Evolutionary conservation across 2,797 vertebrate species (phyloP), one percentile per base, ranked within the genome.

Genomic region (Buceros bicornis): DNA sequence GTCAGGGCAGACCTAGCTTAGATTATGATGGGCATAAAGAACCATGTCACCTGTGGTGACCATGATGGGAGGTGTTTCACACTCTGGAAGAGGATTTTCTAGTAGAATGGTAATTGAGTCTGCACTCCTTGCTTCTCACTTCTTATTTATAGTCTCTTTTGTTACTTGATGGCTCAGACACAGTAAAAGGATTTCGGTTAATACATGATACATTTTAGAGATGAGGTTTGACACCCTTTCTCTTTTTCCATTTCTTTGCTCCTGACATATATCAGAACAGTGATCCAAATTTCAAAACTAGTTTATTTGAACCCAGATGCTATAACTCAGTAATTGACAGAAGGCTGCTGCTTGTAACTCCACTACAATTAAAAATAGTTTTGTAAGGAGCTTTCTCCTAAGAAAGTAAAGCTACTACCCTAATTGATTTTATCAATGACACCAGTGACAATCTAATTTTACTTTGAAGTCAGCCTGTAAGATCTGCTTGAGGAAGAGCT

Each of bases 401-500:
- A 90, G 65, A 92, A 86, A 82, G 47, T 21, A 72, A 82, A 87
- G 20, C 74, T 97, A 57, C 60, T 70, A 89, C 19, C 51, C 78
- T 80, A 84, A 92, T 58, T 89, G 90, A 82, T 82, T 95, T 86
- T 95, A 79, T 74, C 47, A 81, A 50, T 71, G 45, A 78, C 72
- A 72, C 28, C 76, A 74, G n/a, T 24, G 67, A 73, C 43, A 89
- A 51, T 58, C 82, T 87, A 35, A 81, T 95, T 69, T 85, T 60
- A 31, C 81, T 92, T 76, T 70, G 40, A 79, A 89, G 65, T 85
- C 71, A 77, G 26, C 10, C 35, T 65, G 33, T n/a, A 83, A 87
- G 47, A 70, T 66, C 18, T 88, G 17, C 53, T 82, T 93, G n/a
- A 77, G 33, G 42, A 29, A 89, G 53, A 86, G 28, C 33, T 54